Percentiles rank a stretch among this genome's conserved stretches.
Evolutionary conservation across 1,140 invertebrate genomes (phyloP).

Genomic region (Drosophila asahinai): DNA sequence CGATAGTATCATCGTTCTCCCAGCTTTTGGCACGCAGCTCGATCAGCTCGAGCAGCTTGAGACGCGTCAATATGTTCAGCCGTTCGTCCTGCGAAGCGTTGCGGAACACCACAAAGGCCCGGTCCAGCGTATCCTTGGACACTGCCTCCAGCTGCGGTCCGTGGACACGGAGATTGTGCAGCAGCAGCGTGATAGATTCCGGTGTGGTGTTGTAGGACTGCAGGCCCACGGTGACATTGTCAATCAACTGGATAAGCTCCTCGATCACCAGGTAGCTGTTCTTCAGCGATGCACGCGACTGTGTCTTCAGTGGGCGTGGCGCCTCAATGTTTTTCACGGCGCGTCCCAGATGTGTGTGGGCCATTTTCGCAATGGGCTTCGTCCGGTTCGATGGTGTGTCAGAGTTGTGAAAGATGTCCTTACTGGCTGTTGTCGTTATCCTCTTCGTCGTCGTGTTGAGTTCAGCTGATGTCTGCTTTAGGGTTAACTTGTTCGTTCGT

Average conservation of each 20-base stretch:
- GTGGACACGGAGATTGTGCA: conserved; percentile 89
- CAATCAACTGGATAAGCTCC: conserved; percentile 90
- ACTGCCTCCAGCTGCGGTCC: conserved; percentile 90
- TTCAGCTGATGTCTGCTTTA: conserved; percentile 40
- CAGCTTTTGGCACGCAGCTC: conserved; percentile 95
- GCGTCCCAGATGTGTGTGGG: conserved; percentile 83
- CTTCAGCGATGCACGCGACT: conserved; percentile 82
- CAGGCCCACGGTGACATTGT: conserved; percentile 89
- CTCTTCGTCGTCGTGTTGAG: conserved; percentile 24
- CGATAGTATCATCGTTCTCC: conserved; percentile 92
- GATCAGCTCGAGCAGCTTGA: conserved; percentile 94
- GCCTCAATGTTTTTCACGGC: conserved; percentile 90
- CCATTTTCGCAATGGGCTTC: conserved; percentile 59
- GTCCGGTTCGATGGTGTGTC: conserved; percentile 29
- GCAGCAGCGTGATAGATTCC: conserved; percentile 74
- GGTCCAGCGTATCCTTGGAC: conserved; percentile 90
- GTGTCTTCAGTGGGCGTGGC: conserved; percentile 89
- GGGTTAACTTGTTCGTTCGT: conserved; percentile 60
- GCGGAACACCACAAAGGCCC: conserved; percentile 92
- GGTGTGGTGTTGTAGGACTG: conserved; percentile 86
- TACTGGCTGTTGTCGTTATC: conserved; percentile 21
- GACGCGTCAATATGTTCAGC: conserved; percentile 91
- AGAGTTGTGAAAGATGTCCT: conserved; percentile 1
- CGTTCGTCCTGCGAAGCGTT: conserved; percentile 94
- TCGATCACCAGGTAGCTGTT: conserved; percentile 86